Base-by-base conservation (phyloP, 2,113 vertebrate genomes). In the Perognathus longimembris region DNA sequence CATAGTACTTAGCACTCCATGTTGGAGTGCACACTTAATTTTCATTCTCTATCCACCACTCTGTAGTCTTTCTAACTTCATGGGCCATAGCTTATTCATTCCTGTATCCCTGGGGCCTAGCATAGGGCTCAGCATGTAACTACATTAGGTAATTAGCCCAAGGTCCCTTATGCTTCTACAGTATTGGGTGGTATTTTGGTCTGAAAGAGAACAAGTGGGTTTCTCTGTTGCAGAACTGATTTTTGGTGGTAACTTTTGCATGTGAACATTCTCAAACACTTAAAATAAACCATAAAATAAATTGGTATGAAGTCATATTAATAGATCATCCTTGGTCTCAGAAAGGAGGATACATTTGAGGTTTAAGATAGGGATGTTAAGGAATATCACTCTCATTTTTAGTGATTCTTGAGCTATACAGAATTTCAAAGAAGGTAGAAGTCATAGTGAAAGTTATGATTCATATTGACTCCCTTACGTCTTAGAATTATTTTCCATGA, bases 301-400 rank as follows among this genome's bases (percentile, higher is more conserved):
- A 69, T 21, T 36, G 34, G 75, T 30, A 69, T 88, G 59, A 20
- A n/a, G 7, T 11, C 20, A 64, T n/a, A 12, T 71, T 90, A 91
- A 36, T 5, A 57, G 8, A 8, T 5, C 22, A 91, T 32, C 3
- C 84, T 26, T 57, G 18, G 18, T 64, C 45, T 88, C 76, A n/a
- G 34, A 32, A 74, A 79, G 63, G 84, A 21, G 34, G 30, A 50
- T 61, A 15, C 2, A 0, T 88, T 30, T 76, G 42, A n/a, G 9
- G 24, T 69, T 84, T 73, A 76, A 34, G 76, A 28, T 12, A n/a
- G 45, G 45, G 45, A 8, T 45, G 61, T 38, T 38, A 45, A 89
- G 83, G 30, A 40, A 45, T 11, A 57, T 40, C 50, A 82, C 83
- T 92, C 83, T 92, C 63, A 50, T 76, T 92, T 79, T 38, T 80